phyloP scores from a whole-genome alignment of 2,888 invertebrate genomes.

The Schizotus pectinicornis region DNA sequence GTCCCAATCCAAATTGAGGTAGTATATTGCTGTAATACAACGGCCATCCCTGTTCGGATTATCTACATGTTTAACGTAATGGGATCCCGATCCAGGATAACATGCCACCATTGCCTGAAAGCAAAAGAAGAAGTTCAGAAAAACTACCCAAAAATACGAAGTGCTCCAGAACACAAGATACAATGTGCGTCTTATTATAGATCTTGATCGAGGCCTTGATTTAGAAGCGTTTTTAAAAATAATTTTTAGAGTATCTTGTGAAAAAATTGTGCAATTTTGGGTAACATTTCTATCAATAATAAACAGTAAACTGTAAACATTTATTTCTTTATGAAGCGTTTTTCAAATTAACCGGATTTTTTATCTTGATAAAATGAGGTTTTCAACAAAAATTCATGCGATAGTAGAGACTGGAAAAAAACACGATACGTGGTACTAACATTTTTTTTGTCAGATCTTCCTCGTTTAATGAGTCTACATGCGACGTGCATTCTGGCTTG shows the following conservation, averaged over 20 bases:
- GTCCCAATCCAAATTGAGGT: constrained; percentile 95
- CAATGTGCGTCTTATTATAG: too few relatives aligned
- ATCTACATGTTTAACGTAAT: constrained; percentile 97
- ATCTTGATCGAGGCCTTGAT: too few relatives aligned
- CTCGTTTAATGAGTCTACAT: not conserved
- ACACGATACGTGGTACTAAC: constrained; percentile 3
- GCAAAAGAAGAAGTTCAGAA: constrained; percentile 32
- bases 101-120: constrained; percentile 97
- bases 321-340: too few relatives aligned
- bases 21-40: constrained; percentile 97
- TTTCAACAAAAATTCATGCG: too few relatives aligned
- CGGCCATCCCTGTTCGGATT: constrained; percentile 97
- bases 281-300: too few relatives aligned
- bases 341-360: too few relatives aligned
- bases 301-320: too few relatives aligned
- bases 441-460: constrained; percentile 1
- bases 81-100: constrained; percentile 93
- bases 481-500: constrained; percentile 17
- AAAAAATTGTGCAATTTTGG: too few relatives aligned
- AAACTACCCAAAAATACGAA: not conserved
- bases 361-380: too few relatives aligned
- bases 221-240: too few relatives aligned
- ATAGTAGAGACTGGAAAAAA: not conserved
- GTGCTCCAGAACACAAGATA: too few relatives aligned
- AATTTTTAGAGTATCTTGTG: too few relatives aligned